phyloP scores from a whole-genome alignment of 1,140 invertebrate species.

The Aplysia californica region DNA sequence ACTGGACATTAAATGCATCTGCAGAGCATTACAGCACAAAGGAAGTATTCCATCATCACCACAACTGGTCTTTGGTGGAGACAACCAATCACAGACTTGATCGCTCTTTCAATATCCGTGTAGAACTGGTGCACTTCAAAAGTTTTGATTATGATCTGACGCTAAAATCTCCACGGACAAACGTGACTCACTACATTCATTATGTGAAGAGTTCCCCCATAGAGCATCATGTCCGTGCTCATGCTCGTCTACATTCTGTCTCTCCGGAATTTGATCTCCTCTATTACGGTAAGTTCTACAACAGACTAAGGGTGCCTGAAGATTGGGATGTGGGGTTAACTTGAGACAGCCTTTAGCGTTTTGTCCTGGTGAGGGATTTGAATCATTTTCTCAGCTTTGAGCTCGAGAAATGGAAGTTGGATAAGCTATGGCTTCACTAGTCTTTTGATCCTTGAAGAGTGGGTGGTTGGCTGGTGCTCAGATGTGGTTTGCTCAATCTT shows the following conservation, averaged over 20 bases:
- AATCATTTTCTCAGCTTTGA: no score
- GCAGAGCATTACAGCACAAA: not conserved
- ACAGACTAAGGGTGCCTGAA: no score
- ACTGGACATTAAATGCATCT: not conserved
- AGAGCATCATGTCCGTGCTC: not conserved
- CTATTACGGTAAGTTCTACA: not conserved
- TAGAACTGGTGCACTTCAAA: conserved; percentile 3
- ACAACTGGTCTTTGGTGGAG: conserved; percentile 2
- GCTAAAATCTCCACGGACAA: not conserved
- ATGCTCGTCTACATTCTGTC: not conserved
- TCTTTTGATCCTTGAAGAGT: no score
- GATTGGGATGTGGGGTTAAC: no score
- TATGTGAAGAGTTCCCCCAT: not conserved
- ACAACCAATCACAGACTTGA: not conserved
- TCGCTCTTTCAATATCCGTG: not conserved
- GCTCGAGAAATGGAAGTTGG: no score
- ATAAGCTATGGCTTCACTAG: no score
- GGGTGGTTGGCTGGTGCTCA: no score
- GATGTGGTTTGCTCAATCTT: no score
- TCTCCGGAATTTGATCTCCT: not conserved
- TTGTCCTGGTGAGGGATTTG: no score
- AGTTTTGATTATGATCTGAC: not conserved
- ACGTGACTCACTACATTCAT: not conserved
- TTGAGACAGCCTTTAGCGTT: no score
- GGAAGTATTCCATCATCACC: not conserved